Evolutionary conservation across 2,888 invertebrate genomes (phyloP).

Genomic region (Ormyrus pomaceus): DNA sequence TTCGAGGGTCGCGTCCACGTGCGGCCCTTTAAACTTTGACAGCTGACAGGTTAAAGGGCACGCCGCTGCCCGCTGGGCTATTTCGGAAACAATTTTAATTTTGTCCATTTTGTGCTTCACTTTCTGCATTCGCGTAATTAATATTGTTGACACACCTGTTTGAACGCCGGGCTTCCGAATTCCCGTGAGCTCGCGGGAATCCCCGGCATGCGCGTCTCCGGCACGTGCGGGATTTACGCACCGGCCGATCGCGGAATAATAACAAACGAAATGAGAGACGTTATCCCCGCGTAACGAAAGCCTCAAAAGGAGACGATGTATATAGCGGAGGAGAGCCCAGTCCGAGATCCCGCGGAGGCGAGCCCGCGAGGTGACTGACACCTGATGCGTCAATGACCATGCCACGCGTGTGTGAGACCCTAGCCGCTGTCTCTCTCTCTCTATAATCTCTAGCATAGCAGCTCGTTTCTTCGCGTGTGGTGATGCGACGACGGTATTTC

Average conservation of each 20-base stretch:
- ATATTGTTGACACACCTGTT: too few species aligned
- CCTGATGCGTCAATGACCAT: conserved; percentile 75
- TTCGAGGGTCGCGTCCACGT: not conserved
- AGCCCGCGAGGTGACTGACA: conserved; percentile 73
- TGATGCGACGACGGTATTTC: not conserved
- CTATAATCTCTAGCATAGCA: not conserved
- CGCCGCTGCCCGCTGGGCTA: too few species aligned
- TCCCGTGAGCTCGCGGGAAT: not conserved
- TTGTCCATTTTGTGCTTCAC: too few species aligned
- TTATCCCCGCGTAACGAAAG: too few species aligned
- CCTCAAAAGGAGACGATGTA: not conserved
- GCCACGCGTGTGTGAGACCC: conserved; percentile 32
- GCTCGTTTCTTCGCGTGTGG: conserved; percentile 1
- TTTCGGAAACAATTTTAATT: too few species aligned
- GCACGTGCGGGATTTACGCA: too few species aligned
- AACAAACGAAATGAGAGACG: too few species aligned
- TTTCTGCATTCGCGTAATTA: too few species aligned
- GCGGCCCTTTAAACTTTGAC: conserved; percentile 3
- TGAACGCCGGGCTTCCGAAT: too few species aligned
- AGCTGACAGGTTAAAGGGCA: not conserved
- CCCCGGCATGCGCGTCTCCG: not conserved
- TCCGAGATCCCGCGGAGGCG: not conserved
- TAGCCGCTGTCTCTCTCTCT: conserved; percentile 6
- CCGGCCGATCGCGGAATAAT: too few species aligned
- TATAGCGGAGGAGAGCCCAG: not conserved